Percentiles rank a stretch among this genome's conserved stretches.
phyloP scores from a whole-genome alignment of 2,888 invertebrate species.

The Eupithecia abbreviata region DNA sequence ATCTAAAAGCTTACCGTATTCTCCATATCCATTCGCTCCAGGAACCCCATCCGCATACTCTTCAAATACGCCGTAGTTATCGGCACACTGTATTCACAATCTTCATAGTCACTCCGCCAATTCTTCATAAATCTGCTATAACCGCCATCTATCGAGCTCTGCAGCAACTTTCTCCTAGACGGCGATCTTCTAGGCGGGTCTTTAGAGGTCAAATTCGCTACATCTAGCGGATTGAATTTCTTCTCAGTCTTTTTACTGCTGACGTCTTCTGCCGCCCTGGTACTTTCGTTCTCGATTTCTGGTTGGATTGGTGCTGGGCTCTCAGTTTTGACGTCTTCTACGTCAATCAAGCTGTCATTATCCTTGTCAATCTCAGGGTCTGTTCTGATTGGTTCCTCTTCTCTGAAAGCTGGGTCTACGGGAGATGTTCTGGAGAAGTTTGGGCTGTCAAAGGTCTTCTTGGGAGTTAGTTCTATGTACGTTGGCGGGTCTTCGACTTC shows the following conservation, averaged over 20 bases:
- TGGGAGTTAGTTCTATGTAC: constrained; percentile 76
- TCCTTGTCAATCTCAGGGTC: constrained; percentile 80
- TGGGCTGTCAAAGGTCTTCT: constrained; percentile 66
- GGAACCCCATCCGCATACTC: constrained; percentile 88
- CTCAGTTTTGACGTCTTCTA: constrained; percentile 75
- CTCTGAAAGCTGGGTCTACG: constrained; percentile 71
- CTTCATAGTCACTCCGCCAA: constrained; percentile 84
- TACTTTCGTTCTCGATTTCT: constrained; percentile 54
- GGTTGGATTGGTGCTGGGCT: constrained; percentile 56
- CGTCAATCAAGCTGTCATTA: constrained; percentile 74
- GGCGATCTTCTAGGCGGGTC: constrained; percentile 83
- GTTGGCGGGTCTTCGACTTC: constrained; percentile 75
- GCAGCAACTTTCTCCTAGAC: constrained; percentile 78
- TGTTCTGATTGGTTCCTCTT: constrained; percentile 73
- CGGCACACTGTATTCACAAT: constrained; percentile 92
- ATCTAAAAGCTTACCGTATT: constrained; percentile 66
- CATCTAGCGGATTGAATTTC: constrained; percentile 85
- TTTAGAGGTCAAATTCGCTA: constrained; percentile 85
- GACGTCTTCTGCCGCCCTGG: constrained; percentile 62
- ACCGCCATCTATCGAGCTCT: constrained; percentile 63
- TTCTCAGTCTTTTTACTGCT: constrained; percentile 68
- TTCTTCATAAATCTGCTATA: constrained; percentile 83
- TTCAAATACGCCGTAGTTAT: constrained; percentile 95
- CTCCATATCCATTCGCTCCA: constrained; percentile 68
- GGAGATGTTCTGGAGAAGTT: constrained; percentile 66